phyloP scores from a whole-genome alignment of 2,797 vertebrate species.

The Streptopelia turtur region DNA sequence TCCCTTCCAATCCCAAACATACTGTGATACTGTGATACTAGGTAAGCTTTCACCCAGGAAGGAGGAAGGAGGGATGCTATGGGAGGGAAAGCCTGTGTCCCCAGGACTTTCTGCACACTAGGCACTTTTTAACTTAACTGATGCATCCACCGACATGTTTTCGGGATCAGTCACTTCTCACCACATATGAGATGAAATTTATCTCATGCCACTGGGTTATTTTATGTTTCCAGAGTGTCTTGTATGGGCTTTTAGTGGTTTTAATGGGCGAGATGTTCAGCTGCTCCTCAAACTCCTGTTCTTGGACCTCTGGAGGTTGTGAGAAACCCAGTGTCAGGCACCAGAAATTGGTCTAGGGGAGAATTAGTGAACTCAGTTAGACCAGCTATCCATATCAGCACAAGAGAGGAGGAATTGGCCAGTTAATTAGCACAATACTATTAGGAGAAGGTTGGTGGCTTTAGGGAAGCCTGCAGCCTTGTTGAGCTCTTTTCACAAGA shows the following conservation, averaged over 20 bases:
- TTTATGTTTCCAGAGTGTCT: neutral
- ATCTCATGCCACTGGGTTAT: neutral
- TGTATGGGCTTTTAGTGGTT: neutral
- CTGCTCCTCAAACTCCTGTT: neutral
- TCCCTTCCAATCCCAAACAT: too few species aligned
- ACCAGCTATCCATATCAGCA: neutral
- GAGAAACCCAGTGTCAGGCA: neutral
- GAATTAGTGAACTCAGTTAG: neutral
- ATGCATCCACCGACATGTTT: neutral
- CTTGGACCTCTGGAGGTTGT: neutral
- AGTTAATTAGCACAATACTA: neutral
- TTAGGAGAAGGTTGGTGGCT: neutral
- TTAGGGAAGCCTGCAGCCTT: neutral
- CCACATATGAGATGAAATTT: neutral
- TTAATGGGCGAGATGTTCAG: neutral
- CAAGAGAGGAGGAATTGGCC: neutral
- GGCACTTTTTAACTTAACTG: neutral
- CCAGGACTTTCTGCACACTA: neutral
- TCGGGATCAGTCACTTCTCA: neutral
- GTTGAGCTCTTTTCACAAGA: neutral
- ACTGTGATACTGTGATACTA: too few species aligned
- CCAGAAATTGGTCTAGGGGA: neutral
- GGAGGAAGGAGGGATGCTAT: accelerated
- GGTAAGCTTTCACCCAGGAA: accelerated
- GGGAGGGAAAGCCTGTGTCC: neutral